phyloP scores from a whole-genome alignment of 1,140 invertebrate genomes.

The Meloidogyne hapla region DNA sequence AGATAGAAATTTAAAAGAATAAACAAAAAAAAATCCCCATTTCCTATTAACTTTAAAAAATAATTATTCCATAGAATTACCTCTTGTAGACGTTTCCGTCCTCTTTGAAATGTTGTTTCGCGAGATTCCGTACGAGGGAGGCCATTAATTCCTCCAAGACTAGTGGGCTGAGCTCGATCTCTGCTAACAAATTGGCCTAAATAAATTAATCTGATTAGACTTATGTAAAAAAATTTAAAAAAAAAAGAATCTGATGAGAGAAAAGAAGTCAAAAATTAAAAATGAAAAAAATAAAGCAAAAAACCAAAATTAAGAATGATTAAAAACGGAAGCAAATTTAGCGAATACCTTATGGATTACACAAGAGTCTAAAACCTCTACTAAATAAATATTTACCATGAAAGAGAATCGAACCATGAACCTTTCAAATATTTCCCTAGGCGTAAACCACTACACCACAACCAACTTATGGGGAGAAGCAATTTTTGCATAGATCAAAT shows the following conservation, averaged over 20 bases:
- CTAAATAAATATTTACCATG: not conserved
- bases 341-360: not conserved
- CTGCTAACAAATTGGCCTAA: conserved; percentile 58
- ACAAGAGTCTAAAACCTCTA: not conserved
- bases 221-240: too few relatives aligned
- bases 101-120: conserved; percentile 59
- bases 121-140: conserved; percentile 51
- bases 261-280: not conserved
- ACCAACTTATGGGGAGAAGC: not conserved
- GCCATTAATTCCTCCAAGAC: conserved; percentile 47
- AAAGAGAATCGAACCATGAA: not conserved
- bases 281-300: not conserved
- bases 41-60: too few relatives aligned
- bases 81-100: conserved; percentile 59
- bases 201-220: conserved; percentile 3
- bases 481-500: not conserved
- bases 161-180: conserved; percentile 52
- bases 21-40: too few relatives aligned
- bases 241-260: too few relatives aligned
- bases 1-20: too few relatives aligned
- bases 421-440: not conserved
- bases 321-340: not conserved
- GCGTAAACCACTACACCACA: not conserved
- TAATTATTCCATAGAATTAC: conserved; percentile 9
- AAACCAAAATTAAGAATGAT: too few relatives aligned